Conservation (phyloP, 2,113 vertebrate species). For the Marcusenius ussheri region DNA sequence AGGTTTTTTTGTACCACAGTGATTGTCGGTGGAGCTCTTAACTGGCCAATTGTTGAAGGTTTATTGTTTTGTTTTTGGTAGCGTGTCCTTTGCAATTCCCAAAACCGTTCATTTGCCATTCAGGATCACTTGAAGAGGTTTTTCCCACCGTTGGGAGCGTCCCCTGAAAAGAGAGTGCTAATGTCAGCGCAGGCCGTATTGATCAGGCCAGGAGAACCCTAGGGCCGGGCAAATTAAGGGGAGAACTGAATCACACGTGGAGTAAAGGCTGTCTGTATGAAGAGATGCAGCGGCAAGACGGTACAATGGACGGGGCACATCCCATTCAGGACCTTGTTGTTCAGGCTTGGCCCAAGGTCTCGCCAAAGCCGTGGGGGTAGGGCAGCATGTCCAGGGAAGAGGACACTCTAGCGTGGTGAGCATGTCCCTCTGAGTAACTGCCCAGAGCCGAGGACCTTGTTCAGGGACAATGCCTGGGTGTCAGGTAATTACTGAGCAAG, state of each 20-base stretch:
- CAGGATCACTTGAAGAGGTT: constrained; percentile 17
- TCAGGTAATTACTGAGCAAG: constrained; percentile 60
- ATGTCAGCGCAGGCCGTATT: constrained; percentile 57
- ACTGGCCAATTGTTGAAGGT: background rate
- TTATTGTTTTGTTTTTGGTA: background rate
- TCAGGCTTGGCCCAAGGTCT: constrained; percentile 55
- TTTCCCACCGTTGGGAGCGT: constrained; percentile 32
- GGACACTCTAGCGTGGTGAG: constrained; percentile 52
- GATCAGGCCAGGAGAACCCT: constrained; percentile 52
- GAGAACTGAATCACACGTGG: constrained; percentile 59
- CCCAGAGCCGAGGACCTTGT: constrained; percentile 49
- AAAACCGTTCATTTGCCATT: constrained; percentile 7
- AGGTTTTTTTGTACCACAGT: background rate
- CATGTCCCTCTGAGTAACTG: constrained; percentile 48
- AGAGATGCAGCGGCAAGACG: constrained; percentile 47
- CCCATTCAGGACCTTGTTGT: constrained; percentile 58
- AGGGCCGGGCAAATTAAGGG: constrained; percentile 67
- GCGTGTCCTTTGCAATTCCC: background rate
- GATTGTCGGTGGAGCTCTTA: background rate
- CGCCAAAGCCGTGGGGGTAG: constrained; percentile 43
- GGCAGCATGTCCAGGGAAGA: constrained; percentile 53
- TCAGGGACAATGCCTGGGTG: constrained; percentile 43
- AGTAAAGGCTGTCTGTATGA: constrained; percentile 68
- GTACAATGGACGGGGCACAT: constrained; percentile 55
- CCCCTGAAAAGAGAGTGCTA: constrained; percentile 47